Percentiles rank a stretch among this genome's conserved stretches.
These are phyloP conservation scores for Dusona sp. DNA, from an alignment of 2,888 invertebrate species.

Conservation along the genomic window DNA sequence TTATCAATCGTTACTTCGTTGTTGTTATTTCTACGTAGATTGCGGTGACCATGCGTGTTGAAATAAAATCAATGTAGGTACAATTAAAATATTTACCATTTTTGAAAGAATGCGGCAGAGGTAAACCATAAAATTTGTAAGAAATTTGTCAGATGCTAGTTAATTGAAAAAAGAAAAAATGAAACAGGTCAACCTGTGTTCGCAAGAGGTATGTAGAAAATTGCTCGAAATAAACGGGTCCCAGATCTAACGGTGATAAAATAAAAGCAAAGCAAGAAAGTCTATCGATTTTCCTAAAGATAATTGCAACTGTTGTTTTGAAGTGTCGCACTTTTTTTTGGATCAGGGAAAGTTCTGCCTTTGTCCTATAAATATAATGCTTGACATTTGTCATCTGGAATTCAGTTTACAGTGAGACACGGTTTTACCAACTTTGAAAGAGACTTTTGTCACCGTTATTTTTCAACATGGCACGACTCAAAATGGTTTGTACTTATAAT, in stretches of 20 bases:
- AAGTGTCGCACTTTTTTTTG: slow-evolving; percentile 68
- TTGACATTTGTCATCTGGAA: slow-evolving; percentile 71
- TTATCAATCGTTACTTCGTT: slow-evolving; percentile 25
- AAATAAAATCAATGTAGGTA: neutral
- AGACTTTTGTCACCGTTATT: neutral
- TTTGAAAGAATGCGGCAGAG: neutral
- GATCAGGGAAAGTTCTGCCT: slow-evolving; percentile 79
- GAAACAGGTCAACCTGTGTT: slow-evolving; percentile 20
- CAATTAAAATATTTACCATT: neutral
- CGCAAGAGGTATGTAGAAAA: slow-evolving; percentile 28
- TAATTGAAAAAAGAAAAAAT: slow-evolving; percentile 5
- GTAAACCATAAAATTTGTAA: slow-evolving; percentile 12
- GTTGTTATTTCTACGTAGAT: neutral
- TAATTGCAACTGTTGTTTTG: slow-evolving; percentile 61
- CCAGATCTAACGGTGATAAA: slow-evolving; percentile 46
- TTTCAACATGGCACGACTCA: slow-evolving; percentile 74
- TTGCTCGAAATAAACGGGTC: slow-evolving; percentile 44
- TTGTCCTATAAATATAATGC: slow-evolving; percentile 81
- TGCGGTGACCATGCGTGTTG: neutral
- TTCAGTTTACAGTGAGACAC: slow-evolving; percentile 74
- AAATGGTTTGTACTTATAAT: slow-evolving; percentile 75
- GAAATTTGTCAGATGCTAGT: slow-evolving; percentile 48
- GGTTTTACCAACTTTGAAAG: slow-evolving; percentile 67
- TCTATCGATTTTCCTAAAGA: slow-evolving; percentile 55
- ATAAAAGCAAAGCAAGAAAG: slow-evolving; percentile 51